These are phyloP conservation scores for Bursaphelenchus okinawaensis DNA, from an alignment of 2,888 invertebrate species.

Conservation along the genomic window DNA sequence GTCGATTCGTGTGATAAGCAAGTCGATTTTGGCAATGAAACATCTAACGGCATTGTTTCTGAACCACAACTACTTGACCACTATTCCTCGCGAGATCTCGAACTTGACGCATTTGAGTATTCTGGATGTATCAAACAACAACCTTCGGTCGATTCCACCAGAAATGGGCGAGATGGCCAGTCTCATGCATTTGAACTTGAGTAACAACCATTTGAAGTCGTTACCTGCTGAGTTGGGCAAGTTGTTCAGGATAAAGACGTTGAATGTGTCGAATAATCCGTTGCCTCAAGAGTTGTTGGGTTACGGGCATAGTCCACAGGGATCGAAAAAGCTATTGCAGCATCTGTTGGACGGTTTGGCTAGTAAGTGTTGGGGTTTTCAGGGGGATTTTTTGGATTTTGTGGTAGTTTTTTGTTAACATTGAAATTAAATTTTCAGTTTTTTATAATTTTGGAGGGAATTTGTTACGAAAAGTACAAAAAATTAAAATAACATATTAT, in stretches of 20 bases:
- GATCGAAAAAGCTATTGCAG: slow-evolving; percentile 84
- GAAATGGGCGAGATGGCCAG: slow-evolving; percentile 93
- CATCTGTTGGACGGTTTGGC: slow-evolving; percentile 91
- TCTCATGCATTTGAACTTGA: slow-evolving; percentile 85
- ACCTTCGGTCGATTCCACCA: slow-evolving; percentile 83
- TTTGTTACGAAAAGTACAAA: too few relatives aligned
- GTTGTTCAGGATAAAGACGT: slow-evolving; percentile 85
- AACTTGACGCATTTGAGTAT: slow-evolving; percentile 75
- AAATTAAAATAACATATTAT: too few relatives aligned
- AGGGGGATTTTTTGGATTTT: too few relatives aligned
- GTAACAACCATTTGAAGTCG: slow-evolving; percentile 85
- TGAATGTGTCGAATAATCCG: slow-evolving; percentile 77
- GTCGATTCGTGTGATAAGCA: slow-evolving; percentile 86
- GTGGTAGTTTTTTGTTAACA: too few relatives aligned
- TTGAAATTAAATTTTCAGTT: slow-evolving; percentile 10
- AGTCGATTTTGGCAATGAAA: slow-evolving; percentile 80
- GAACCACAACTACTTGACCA: slow-evolving; percentile 84
- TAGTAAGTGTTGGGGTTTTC: too few relatives aligned
- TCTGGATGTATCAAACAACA: slow-evolving; percentile 88
- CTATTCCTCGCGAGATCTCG: slow-evolving; percentile 84
- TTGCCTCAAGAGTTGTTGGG: slow-evolving; percentile 83
- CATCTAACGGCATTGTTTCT: slow-evolving; percentile 89
- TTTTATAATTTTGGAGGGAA: too few relatives aligned
- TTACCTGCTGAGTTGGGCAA: slow-evolving; percentile 95
- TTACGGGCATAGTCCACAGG: slow-evolving; percentile 85